These are phyloP conservation scores for Sycophila sp. DNA, from an alignment of 1,140 invertebrate species.

Conservation along the genomic window DNA sequence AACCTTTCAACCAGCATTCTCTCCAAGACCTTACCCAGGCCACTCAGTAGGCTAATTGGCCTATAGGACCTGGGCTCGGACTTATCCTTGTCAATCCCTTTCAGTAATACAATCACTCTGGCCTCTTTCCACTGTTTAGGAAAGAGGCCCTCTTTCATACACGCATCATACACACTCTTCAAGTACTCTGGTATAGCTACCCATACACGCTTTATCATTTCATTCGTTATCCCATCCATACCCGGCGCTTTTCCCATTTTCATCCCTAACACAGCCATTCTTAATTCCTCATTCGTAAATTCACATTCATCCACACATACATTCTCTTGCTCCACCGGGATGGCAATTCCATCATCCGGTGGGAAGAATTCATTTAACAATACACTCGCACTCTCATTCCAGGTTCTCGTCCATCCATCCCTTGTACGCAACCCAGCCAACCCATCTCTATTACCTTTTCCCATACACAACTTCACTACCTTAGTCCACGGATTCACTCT, in stretches of 20 bases:
- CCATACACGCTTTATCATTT: conserved; percentile 36
- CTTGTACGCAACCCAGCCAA: not conserved
- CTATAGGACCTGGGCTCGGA: conserved; percentile 41
- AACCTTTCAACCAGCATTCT: conserved; percentile 40
- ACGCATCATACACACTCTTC: conserved; percentile 21
- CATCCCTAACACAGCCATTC: not conserved
- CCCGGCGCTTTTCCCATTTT: conserved; percentile 45
- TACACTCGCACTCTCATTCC: not conserved
- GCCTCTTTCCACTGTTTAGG: conserved; percentile 42
- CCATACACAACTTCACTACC: not conserved
- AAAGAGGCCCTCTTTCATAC: conserved; percentile 32
- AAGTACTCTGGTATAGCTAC: conserved; percentile 29
- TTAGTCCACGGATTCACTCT: not conserved
- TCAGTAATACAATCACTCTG: conserved; percentile 33
- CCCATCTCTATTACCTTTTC: not conserved
- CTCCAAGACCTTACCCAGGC: conserved; percentile 45
- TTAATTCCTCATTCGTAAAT: no score
- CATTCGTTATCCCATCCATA: conserved; percentile 46
- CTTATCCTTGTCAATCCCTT: conserved; percentile 35
- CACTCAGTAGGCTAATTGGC: conserved; percentile 42
- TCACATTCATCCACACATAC: not conserved
- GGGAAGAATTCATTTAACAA: conserved; percentile 14
- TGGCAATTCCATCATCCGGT: not conserved
- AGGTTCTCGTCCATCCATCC: not conserved
- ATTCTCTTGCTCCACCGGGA: not conserved